Percentiles rank a stretch among this genome's conserved stretches.
Conservation (phyloP, 2,797 vertebrate genomes). For the Lacerta agilis region DNA sequence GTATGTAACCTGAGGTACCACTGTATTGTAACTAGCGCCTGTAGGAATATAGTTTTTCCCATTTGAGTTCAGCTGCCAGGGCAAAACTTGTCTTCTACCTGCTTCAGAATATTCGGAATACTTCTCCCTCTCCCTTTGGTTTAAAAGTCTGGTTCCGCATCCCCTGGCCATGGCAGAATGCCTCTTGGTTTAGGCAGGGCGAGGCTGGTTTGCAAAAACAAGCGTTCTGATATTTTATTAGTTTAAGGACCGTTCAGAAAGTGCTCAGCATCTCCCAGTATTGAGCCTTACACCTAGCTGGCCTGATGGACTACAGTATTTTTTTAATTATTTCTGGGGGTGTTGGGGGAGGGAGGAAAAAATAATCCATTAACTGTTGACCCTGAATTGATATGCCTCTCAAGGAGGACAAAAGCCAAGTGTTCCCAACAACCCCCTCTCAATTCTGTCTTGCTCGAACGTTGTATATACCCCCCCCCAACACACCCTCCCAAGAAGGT, state of each 20-base stretch:
- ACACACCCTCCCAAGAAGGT: constrained; percentile 67
- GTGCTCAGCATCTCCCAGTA: constrained; percentile 45
- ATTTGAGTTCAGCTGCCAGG: constrained; percentile 22
- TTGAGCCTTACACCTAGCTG: constrained; percentile 12
- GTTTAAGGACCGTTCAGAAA: not conserved
- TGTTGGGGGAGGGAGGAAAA: not conserved
- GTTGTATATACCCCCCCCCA: constrained; percentile 60
- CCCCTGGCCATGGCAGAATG: fast-evolving
- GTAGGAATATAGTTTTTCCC: constrained; percentile 64
- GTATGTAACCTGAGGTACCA: no score
- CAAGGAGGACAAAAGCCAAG: constrained; percentile 62
- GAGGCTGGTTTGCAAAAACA: not conserved
- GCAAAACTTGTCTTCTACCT: constrained; percentile 7
- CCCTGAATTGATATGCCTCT: constrained; percentile 11
- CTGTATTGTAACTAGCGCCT: constrained; percentile 55
- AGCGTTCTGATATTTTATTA: not conserved
- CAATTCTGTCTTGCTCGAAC: not conserved
- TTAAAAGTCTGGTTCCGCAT: not conserved
- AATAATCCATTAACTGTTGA: not conserved
- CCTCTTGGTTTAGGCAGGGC: not conserved
- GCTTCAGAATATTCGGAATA: constrained; percentile 7
- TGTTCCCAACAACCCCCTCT: constrained; percentile 3
- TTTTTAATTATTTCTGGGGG: not conserved
- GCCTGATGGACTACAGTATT: constrained; percentile 1
- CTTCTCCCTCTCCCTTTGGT: constrained; percentile 39